Evolutionary conservation across 2,888 invertebrate genomes (phyloP), one percentile per base, ranked within the genome.

Genomic region (Salticus scenicus): DNA sequence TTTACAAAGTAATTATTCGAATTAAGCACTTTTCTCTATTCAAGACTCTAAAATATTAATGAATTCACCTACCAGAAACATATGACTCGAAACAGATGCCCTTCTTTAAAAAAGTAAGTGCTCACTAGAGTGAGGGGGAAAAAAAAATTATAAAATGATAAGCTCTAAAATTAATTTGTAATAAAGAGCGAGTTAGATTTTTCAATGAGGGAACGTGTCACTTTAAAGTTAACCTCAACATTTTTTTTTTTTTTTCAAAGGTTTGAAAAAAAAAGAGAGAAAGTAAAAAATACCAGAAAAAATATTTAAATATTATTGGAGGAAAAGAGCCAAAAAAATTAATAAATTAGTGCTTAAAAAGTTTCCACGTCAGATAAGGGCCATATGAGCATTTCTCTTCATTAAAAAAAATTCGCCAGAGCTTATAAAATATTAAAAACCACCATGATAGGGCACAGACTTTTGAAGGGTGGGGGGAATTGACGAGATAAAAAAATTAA

Each of bases 371-470:
- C 33, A 33, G 66, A 67, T 67, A 67, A 67, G 33, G 33, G 14
- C 66, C 66, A 33, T 67, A 33, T 33, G 66, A 33, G 33, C 66
- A 67, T 33, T 33, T 20, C 33, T 31, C 31, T 20, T n/a, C 66
- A 57, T n/a, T n/a, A n/a, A n/a, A n/a, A n/a, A 17, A 47, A 47
- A 24, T 57, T 57, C n/a, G n/a, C n/a, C n/a, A n/a, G n/a, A 33
- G 33, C 7, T 33, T 67, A 67, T 67, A 67, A 67, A 67, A 67
- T 67, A 67, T 67, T 67, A 33, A 67, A 57, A 67, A 31, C 66
- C 66, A 63, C 17, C 57, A 28, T 30, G 80, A 74, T 81, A 41
- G 69, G 27, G 33, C 67, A 74, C 80, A 74, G 67, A 69, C 69
- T 41, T 30, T 41, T 28, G 24, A 42, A 63, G 28, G n/a, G 42